Base-by-base conservation (phyloP, 2,797 vertebrate species). In the Peromyscus nudipes region DNA sequence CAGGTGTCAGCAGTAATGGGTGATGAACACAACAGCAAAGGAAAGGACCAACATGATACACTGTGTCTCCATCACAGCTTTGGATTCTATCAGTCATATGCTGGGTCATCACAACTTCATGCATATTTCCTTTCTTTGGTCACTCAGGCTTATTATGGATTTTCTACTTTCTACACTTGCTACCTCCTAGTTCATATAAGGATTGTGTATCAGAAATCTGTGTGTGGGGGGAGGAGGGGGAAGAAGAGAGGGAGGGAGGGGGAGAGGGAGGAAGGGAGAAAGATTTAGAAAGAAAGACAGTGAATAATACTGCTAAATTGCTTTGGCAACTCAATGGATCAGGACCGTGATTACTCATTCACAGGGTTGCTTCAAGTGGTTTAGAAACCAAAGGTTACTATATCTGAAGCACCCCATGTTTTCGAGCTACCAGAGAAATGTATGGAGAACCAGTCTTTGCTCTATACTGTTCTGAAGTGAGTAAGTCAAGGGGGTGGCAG, bases 331-430 rank as follows among this genome's bases (percentile, higher is more conserved):
- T 92, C 46, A 77, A 25, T 57, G 34, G 34, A 31, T 96, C 46
- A 80, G 65, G 81, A 88, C 3, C 23, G 21, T 80, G 83, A 88
- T 77, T 91, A 73, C 43, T 84, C 64, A 40, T 65, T 79, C 34
- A 79, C 85, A 95, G 88, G 82, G 16, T 90, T 91, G 14, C 40
- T 95, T 80, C 87, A 93, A 94, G 81, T 90, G 46, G 94, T 52
- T 91, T 89, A 92, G 21, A 55, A 79, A 67, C 31, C 8, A 1
- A 93, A 80, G 62, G 19, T 43, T 34, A 69, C 19, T 37, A 16
- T 69, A 62, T 7, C 14, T 46, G 85, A 80, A 76, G 49, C 34
- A 94, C 83, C 80, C 43, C 8, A 0, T 64, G 62, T 52, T 82
- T 94, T 64, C 62, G 62, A 19, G 79, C 64, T 90, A 13, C 11